These are phyloP conservation scores for Drosophila littoralis DNA, from an alignment of 1,140 invertebrate species.

Conservation along the genomic window DNA sequence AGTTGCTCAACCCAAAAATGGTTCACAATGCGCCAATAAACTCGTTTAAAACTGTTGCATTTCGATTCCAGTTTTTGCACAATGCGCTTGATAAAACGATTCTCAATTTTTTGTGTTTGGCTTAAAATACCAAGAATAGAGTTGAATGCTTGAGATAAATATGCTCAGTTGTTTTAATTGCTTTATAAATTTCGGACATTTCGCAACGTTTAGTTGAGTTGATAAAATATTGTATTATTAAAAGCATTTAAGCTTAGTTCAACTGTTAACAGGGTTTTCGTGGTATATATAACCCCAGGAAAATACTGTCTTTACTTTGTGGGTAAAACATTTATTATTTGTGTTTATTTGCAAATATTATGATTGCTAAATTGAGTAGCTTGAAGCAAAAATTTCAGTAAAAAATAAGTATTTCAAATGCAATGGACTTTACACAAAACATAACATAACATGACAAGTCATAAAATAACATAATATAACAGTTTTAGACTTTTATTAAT, in stretches of 20 bases:
- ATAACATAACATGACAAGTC: too few species aligned
- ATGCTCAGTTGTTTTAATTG: neutral
- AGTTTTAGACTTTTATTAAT: too few species aligned
- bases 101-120: neutral
- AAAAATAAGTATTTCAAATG: too few species aligned
- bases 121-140: neutral
- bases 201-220: neutral
- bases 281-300: neutral
- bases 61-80: constrained; percentile 8
- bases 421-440: too few species aligned
- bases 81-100: constrained; percentile 8
- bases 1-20: constrained; percentile 55
- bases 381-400: too few species aligned
- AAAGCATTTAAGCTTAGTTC: neutral
- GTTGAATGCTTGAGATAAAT: neutral
- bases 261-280: neutral
- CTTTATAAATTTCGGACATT: neutral
- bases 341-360: too few species aligned
- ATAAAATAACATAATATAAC: too few species aligned
- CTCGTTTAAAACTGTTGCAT: constrained; percentile 55
- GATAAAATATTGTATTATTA: neutral
- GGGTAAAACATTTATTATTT: too few species aligned
- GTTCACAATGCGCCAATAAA: constrained; percentile 55
- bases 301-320: too few species aligned
- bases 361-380: too few species aligned